phyloP scores from a whole-genome alignment of 2,797 vertebrate genomes.

The Phoebastria nigripes region DNA sequence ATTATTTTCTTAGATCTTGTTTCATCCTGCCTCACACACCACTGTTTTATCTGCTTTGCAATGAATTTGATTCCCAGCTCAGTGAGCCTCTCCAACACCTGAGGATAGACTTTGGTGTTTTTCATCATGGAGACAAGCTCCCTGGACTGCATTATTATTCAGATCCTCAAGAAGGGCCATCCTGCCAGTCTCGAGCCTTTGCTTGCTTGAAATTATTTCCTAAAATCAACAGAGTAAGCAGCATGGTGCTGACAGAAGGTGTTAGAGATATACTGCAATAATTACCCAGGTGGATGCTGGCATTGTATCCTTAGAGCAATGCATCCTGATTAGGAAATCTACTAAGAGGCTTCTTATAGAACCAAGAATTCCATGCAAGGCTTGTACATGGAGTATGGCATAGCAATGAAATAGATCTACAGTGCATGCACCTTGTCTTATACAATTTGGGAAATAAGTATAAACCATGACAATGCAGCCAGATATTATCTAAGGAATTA shows the following conservation, averaged over 20 bases:
- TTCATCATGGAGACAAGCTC: not conserved
- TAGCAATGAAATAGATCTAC: not conserved
- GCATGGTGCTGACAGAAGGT: not conserved
- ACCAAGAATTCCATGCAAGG: not conserved
- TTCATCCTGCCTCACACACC: slow-evolving; percentile 36
- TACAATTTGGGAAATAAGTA: not conserved
- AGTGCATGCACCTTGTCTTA: not conserved
- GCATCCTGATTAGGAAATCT: not conserved
- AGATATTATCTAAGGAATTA: not conserved
- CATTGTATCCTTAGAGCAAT: not conserved
- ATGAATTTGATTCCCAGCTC: slow-evolving; percentile 36
- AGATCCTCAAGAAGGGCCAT: not conserved
- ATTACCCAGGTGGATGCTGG: not conserved
- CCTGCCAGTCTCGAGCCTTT: not conserved
- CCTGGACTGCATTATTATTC: slow-evolving; percentile 26
- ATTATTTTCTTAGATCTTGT: slow-evolving; percentile 55
- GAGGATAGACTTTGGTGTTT: slow-evolving; percentile 46
- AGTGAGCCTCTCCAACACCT: slow-evolving; percentile 45
- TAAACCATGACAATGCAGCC: not conserved
- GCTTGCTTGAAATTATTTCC: slow-evolving; percentile 12
- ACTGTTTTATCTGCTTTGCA: slow-evolving; percentile 37
- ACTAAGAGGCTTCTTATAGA: not conserved
- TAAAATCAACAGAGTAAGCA: not conserved
- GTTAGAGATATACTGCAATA: not conserved
- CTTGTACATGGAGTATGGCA: not conserved